Percentiles rank a stretch among this genome's conserved stretches.
Evolutionary conservation across 2,888 invertebrate genomes (phyloP).

Genomic region (Linyphia triangularis): DNA sequence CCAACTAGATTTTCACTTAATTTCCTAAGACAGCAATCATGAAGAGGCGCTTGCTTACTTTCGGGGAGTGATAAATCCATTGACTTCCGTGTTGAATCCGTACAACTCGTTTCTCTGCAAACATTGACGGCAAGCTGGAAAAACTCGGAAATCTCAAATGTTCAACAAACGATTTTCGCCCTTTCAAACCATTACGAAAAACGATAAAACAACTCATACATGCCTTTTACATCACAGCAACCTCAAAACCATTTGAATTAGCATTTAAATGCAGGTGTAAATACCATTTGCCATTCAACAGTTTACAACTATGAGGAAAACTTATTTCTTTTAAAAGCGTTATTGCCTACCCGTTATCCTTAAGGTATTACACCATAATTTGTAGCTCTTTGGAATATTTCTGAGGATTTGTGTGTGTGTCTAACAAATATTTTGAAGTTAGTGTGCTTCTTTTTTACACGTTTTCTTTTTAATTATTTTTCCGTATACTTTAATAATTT

Average conservation of each 20-base stretch:
- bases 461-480: no score
- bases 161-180: not conserved
- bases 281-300: not conserved
- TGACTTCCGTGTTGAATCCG: not conserved
- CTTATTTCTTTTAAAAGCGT: not conserved
- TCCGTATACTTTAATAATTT: no score
- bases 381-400: not conserved
- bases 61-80: not conserved
- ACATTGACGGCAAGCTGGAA: not conserved
- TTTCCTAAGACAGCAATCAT: no score
- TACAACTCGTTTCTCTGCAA: not conserved
- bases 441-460: no score
- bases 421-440: not conserved
- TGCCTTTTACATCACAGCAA: not conserved
- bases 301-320: not conserved
- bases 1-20: no score
- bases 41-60: not conserved
- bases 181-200: not conserved
- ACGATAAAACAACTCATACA: not conserved
- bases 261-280: not conserved
- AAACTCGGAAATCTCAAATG: not conserved
- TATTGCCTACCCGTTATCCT: not conserved
- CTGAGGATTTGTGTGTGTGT: not conserved
- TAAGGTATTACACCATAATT: not conserved
- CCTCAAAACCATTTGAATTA: not conserved